Evolutionary conservation across 2,113 vertebrate genomes (phyloP).

Genomic region (Sander lucioperca): DNA sequence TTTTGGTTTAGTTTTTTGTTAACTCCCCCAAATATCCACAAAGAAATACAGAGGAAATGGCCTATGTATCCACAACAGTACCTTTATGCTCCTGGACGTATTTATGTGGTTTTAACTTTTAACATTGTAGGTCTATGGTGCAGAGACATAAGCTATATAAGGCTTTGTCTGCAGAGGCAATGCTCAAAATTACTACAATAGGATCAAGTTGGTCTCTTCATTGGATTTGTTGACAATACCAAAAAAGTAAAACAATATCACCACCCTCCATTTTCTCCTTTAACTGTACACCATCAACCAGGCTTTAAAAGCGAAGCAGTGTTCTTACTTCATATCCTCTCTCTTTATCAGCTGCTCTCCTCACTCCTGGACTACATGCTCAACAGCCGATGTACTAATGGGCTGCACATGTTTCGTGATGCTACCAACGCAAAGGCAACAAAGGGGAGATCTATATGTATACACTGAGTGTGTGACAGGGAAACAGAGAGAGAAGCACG

Average conservation of each 20-base stretch:
- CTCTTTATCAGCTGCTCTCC: background rate
- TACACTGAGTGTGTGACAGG: constrained; percentile 5
- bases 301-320: background rate
- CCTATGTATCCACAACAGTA: no score
- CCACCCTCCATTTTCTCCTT: background rate
- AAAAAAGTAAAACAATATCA: background rate
- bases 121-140: no score
- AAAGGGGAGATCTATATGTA: constrained; percentile 27
- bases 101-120: no score
- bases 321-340: background rate
- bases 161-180: background rate
- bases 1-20: no score
- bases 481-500: constrained; percentile 25
- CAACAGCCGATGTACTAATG: constrained; percentile 27
- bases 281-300: background rate
- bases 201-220: background rate
- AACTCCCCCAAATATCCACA: no score
- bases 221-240: background rate
- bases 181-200: no score
- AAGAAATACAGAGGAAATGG: no score
- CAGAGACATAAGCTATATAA: no score
- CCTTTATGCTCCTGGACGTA: no score
- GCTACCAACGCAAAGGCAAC: constrained; percentile 4
- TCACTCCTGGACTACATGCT: constrained; percentile 11
- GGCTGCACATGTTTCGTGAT: constrained; percentile 27